Base-by-base conservation (phyloP, 2,113 vertebrate species). In the Coregonus clupeaformis region DNA sequence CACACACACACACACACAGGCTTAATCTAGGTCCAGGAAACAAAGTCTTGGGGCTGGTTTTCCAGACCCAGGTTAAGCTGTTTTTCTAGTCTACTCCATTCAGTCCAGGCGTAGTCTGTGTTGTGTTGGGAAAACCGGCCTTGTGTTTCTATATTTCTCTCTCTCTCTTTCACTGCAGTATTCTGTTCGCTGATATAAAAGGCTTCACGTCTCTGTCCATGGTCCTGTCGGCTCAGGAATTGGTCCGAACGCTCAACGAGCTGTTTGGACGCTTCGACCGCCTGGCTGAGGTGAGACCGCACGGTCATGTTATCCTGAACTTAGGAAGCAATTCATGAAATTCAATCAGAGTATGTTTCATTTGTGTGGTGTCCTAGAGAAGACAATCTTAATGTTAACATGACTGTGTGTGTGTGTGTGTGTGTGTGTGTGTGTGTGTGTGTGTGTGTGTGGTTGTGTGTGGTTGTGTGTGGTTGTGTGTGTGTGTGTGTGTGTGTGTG, bases 111-210 rank as follows among this genome's bases (percentile, higher is more conserved):
- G 7, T 11, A 2, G 36, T 42, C 36, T 36, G 36, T 2, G 36
- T 36, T 36, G 7, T 36, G 36, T 36, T 6, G 27, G 27, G 27
- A 27, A 2, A 1, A 27, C 27, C 27, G 2, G 16, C 14, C 12
- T 14, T 52, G 36, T 42, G 49, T 52, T n/a, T n/a, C n/a, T 11
- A 42, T 11, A 42, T 83, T 77, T 75, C 81, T 82, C 32, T 60
- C 29, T 63, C 18, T 42, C 30, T 73, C 20, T 68, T 68, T 81
- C 52, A 82, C 75, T 63, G 84, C 85, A 95, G 95, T 85, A 95
- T 96, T 89, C 94, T 96, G 86, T 96, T 96, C 86, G 95, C 94
- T 85, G 96, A 97, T 87, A 95, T 98, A 76, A 96, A 96, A 91
- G 96, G 96, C 77, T 98, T 97, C 87, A 98, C 96, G 42, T 95